Conservation (phyloP, 2,888 invertebrate species). For the Dyspetes luteomarginatus region DNA sequence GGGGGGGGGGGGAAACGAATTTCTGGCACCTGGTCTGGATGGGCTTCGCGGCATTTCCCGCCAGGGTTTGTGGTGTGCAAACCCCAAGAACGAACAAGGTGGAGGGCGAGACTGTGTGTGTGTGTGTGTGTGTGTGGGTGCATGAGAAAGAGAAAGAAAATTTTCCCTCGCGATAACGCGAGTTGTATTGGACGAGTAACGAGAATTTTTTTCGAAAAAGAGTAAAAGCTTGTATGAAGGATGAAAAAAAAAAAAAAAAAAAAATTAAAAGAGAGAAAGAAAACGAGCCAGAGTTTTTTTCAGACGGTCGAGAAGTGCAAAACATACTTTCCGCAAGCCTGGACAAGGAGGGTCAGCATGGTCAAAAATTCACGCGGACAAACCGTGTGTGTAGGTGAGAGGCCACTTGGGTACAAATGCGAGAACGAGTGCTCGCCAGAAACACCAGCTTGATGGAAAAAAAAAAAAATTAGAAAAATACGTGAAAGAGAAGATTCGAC, state of each 20-base stretch:
- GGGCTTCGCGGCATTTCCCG: conserved; percentile 47
- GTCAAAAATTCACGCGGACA: conserved; percentile 29
- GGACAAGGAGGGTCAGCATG: conserved; percentile 24
- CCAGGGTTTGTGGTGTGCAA: neutral
- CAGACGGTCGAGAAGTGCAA: conserved; percentile 31
- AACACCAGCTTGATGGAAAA: conserved; percentile 19
- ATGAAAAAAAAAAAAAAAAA: conserved; percentile 10
- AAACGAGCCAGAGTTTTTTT: conserved; percentile 35
- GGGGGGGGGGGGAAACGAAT: conserved; percentile 42
- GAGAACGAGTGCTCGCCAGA: conserved; percentile 34
- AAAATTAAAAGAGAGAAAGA: conserved; percentile 35
- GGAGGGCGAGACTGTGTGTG: conserved; percentile 2
- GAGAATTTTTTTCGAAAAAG: conserved; percentile 57
- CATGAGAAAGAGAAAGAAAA: conserved; percentile 11
- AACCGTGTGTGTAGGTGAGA: neutral
- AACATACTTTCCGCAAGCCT: conserved; percentile 44
- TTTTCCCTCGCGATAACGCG: conserved; percentile 49
- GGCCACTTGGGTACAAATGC: conserved; percentile 26
- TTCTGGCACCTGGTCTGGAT: conserved; percentile 61
- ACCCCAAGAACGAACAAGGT: neutral
- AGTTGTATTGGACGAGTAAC: conserved; percentile 61
- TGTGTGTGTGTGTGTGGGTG: conserved; percentile 53
- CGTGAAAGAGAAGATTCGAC: neutral
- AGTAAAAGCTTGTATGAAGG: conserved; percentile 12
- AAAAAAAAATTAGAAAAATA: conserved; percentile 7